Evolutionary conservation across 2,797 vertebrate genomes (phyloP).

Genomic region (Enteromius anoplus): DNA sequence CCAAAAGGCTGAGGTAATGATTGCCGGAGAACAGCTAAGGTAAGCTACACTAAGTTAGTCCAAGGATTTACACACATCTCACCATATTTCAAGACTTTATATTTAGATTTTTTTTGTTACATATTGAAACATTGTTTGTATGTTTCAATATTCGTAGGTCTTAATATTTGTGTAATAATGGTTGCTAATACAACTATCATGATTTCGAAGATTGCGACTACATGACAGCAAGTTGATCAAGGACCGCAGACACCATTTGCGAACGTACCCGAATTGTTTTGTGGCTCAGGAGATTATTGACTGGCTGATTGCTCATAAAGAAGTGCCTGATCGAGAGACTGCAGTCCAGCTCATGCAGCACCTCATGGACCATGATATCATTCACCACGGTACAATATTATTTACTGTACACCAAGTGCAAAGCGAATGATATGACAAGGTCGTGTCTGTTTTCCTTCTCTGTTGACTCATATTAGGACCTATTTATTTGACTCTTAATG

Average conservation of each 20-base stretch:
- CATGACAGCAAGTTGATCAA: constrained; percentile 89
- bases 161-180: not conserved
- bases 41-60: too few species aligned
- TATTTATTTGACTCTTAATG: constrained; percentile 6
- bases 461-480: not conserved
- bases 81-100: not conserved
- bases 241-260: constrained; percentile 82
- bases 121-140: not conserved
- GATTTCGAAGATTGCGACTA: constrained; percentile 79
- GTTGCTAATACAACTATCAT: not conserved
- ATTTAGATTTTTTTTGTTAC: not conserved
- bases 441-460: not conserved
- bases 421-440: not conserved
- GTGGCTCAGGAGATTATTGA: constrained; percentile 85
- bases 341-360: constrained; percentile 85
- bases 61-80: not conserved
- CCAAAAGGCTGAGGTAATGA: constrained; percentile 85
- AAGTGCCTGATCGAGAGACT: constrained; percentile 80
- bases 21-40: constrained; percentile 80
- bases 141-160: too few species aligned
- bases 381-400: constrained; percentile 83
- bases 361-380: constrained; percentile 86
- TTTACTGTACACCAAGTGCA: constrained; percentile 25
- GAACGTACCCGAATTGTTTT: constrained; percentile 88
- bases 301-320: constrained; percentile 86